Conservation (phyloP, 2,797 vertebrate genomes). For the Hypotaenidia philippensis region DNA sequence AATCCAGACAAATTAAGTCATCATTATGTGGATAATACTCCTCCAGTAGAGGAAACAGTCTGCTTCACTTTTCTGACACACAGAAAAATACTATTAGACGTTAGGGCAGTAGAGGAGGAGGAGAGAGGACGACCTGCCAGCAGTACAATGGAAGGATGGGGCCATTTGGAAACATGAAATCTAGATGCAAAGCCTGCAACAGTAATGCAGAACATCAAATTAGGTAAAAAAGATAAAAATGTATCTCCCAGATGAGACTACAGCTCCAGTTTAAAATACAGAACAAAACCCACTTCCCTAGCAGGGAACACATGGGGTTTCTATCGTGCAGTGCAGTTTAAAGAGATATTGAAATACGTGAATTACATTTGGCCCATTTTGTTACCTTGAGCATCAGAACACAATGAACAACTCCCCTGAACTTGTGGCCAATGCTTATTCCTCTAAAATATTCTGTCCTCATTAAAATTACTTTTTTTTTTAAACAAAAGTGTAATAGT, state of each 20-base stretch:
- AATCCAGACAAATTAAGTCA: conserved; percentile 28
- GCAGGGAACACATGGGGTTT: background rate
- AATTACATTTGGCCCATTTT: background rate
- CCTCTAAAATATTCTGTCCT: background rate
- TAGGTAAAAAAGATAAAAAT: background rate
- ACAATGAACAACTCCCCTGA: background rate
- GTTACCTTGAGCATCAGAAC: background rate
- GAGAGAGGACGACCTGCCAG: background rate
- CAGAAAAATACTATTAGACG: background rate
- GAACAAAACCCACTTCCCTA: background rate
- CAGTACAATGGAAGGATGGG: background rate
- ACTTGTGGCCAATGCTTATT: background rate
- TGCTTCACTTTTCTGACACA: background rate
- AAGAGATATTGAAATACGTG: background rate
- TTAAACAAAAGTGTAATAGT: background rate
- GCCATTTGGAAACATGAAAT: background rate
- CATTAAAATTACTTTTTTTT: background rate
- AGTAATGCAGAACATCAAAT: background rate
- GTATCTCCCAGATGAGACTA: background rate
- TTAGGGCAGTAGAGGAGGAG: background rate
- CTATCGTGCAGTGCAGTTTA: background rate
- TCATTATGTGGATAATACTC: conserved; percentile 4
- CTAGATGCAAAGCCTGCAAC: background rate
- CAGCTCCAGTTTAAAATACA: background rate
- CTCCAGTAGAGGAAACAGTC: background rate